Evolutionary conservation across 1,140 invertebrate species (phyloP).

Genomic region (Dufourea novaeangliae): DNA sequence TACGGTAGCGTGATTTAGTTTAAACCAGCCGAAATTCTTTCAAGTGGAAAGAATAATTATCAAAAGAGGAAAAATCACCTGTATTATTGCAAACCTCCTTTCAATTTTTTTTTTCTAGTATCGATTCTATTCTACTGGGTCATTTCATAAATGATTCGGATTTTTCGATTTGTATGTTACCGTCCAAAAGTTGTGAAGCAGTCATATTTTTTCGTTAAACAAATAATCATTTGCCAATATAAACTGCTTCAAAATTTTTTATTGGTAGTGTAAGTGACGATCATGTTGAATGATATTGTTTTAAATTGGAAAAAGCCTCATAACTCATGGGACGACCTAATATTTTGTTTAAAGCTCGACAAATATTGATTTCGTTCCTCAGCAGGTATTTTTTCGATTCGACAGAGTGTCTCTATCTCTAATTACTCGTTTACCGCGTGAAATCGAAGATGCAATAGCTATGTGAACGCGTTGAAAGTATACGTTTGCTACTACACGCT

Average conservation of each 20-base stretch:
- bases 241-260: too few species aligned
- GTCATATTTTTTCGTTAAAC: too few species aligned
- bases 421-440: too few species aligned
- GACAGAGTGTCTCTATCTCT: not conserved
- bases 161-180: too few species aligned
- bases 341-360: not conserved
- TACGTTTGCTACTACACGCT: not conserved
- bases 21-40: not conserved
- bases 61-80: not conserved
- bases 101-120: not conserved
- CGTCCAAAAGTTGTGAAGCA: too few species aligned
- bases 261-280: too few species aligned
- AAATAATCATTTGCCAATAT: too few species aligned
- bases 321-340: too few species aligned
- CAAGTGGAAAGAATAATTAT: too few species aligned
- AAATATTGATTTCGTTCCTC: constrained; percentile 7
- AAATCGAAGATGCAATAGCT: not conserved
- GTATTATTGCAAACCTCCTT: not conserved
- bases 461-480: not conserved
- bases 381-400: not conserved
- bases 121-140: not conserved
- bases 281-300: too few species aligned
- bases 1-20: constrained; percentile 2
- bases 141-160: too few species aligned
- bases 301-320: too few species aligned